Percentiles rank a stretch among this genome's conserved stretches.
Conservation (phyloP, 1,140 invertebrate genomes). For the Rhyacophila brunnea region DNA sequence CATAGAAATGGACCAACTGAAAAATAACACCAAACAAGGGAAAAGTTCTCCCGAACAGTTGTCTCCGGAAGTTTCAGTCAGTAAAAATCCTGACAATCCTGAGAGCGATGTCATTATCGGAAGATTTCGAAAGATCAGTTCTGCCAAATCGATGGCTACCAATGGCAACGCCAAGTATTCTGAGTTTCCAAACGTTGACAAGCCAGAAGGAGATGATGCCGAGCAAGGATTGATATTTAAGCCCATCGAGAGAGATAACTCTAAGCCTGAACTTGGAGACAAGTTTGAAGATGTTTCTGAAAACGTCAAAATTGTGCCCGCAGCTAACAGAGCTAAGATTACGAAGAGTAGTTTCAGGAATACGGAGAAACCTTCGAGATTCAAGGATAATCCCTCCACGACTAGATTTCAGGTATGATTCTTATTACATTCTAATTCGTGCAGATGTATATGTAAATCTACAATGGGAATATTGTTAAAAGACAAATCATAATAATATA, state of each 20-base stretch:
- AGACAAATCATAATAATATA: too few relatives aligned
- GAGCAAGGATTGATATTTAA: conserved; percentile 48
- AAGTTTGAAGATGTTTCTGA: conserved; percentile 31
- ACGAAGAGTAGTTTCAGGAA: conserved; percentile 63
- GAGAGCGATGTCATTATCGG: conserved; percentile 54
- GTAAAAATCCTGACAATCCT: conserved; percentile 35
- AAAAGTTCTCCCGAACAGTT: conserved; percentile 5
- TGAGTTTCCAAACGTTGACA: conserved; percentile 36
- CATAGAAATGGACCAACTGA: conserved; percentile 19
- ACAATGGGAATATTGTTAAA: too few relatives aligned
- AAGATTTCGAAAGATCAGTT: conserved; percentile 53
- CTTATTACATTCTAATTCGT: too few relatives aligned
- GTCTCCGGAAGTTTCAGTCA: neutral
- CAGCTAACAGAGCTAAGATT: conserved; percentile 32
- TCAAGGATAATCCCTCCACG: conserved; percentile 57
- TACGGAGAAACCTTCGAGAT: conserved; percentile 59
- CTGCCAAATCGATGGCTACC: conserved; percentile 54
- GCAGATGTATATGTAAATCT: too few relatives aligned
- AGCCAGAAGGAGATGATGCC: conserved; percentile 38
- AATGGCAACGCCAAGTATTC: conserved; percentile 51
- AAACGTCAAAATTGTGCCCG: conserved; percentile 37
- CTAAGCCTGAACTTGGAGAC: conserved; percentile 40
- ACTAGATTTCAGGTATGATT: conserved; percentile 56
- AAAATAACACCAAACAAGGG: conserved; percentile 2
- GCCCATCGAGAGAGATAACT: conserved; percentile 37